Evolutionary conservation across 2,888 invertebrate genomes (phyloP).

Genomic region (Drosophila prolongata): DNA sequence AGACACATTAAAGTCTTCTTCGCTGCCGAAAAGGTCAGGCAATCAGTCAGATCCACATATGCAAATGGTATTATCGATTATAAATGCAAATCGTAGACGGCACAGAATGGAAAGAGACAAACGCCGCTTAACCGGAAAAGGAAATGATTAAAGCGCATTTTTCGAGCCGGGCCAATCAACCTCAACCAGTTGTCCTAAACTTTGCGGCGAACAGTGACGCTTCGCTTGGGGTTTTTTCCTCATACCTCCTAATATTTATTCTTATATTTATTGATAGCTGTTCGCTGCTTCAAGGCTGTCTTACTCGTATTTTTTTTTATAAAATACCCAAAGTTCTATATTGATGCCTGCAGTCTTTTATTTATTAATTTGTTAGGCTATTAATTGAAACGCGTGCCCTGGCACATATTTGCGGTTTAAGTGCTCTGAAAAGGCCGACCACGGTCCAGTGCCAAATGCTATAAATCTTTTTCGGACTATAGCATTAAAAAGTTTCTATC

Average conservation of each 20-base stretch:
- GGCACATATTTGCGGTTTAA: slow-evolving; percentile 15
- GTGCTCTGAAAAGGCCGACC: slow-evolving; percentile 22
- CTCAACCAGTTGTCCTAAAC: slow-evolving; percentile 25
- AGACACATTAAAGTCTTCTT: not conserved
- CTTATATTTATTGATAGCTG: slow-evolving; percentile 40
- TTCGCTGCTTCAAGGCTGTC: slow-evolving; percentile 50
- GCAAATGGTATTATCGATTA: slow-evolving; percentile 57
- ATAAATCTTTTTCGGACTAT: slow-evolving; percentile 34
- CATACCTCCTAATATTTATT: slow-evolving; percentile 32
- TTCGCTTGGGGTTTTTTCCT: slow-evolving; percentile 12
- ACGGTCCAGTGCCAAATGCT: slow-evolving; percentile 14
- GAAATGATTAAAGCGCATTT: slow-evolving; percentile 68
- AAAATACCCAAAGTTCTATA: slow-evolving; percentile 21
- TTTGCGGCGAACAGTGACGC: slow-evolving; percentile 22
- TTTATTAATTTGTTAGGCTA: slow-evolving; percentile 18
- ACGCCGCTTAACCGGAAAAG: slow-evolving; percentile 71
- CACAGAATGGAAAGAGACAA: slow-evolving; percentile 24
- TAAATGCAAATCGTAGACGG: slow-evolving; percentile 60
- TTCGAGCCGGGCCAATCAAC: slow-evolving; percentile 16
- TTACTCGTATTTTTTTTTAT: slow-evolving; percentile 9
- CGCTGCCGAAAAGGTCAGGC: slow-evolving; percentile 31
- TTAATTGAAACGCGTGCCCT: slow-evolving; percentile 14
- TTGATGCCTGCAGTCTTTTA: slow-evolving; percentile 15
- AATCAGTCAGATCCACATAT: slow-evolving; percentile 37
- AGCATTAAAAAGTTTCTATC: slow-evolving; percentile 46